Evolutionary conservation across 2,888 invertebrate species (phyloP).

Genomic region (Pyralis farinalis): DNA sequence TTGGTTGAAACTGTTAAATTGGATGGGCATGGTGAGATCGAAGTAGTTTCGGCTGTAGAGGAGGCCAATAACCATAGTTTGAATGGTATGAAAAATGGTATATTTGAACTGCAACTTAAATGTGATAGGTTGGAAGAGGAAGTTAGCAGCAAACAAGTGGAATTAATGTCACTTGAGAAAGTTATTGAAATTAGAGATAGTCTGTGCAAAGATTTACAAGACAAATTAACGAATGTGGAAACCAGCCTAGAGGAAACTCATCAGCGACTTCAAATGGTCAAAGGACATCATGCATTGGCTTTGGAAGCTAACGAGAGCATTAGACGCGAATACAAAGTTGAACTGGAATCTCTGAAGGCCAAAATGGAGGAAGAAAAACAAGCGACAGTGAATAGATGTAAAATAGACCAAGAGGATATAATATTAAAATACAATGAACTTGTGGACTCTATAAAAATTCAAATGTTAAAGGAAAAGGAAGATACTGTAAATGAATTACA

Average conservation of each 20-base stretch:
- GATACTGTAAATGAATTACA: constrained; percentile 55
- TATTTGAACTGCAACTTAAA: constrained; percentile 48
- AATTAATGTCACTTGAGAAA: constrained; percentile 62
- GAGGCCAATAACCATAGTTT: constrained; percentile 21
- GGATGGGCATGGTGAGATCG: not conserved
- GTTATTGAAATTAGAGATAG: constrained; percentile 67
- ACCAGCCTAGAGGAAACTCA: constrained; percentile 56
- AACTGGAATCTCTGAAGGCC: constrained; percentile 61
- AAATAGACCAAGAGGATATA: constrained; percentile 57
- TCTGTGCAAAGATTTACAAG: constrained; percentile 67
- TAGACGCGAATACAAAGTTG: constrained; percentile 67
- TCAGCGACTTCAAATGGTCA: constrained; percentile 72
- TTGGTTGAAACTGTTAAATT: constrained; percentile 11
- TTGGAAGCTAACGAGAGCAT: constrained; percentile 76
- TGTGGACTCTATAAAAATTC: constrained; percentile 52
- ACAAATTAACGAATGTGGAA: constrained; percentile 60
- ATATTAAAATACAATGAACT: constrained; percentile 52
- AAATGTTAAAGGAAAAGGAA: constrained; percentile 57
- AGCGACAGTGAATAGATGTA: constrained; percentile 50
- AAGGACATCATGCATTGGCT: constrained; percentile 72
- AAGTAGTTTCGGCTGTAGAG: not conserved
- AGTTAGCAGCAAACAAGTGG: constrained; percentile 62
- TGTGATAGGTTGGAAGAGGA: constrained; percentile 63
- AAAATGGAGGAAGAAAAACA: constrained; percentile 74
- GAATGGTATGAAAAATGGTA: constrained; percentile 40